These are phyloP conservation scores for Portunus trituberculatus DNA, from an alignment of 1,140 invertebrate genomes.

Conservation along the genomic window DNA sequence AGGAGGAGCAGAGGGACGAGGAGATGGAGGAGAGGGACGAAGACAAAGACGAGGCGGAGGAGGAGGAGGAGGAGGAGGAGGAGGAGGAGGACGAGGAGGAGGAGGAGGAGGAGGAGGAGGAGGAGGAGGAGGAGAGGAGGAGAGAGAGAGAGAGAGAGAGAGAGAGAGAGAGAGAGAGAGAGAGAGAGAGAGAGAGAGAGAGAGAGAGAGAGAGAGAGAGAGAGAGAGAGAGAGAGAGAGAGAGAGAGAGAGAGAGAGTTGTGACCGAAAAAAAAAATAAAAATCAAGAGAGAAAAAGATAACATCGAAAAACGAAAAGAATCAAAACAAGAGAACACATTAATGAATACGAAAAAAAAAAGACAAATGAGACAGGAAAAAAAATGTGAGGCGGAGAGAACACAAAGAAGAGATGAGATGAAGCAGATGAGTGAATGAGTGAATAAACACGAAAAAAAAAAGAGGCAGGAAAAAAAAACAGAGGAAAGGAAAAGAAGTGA, in stretches of 20 bases:
- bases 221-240: too few relatives aligned
- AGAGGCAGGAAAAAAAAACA: not conserved
- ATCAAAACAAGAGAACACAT: too few relatives aligned
- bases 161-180: too few relatives aligned
- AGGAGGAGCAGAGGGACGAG: too few relatives aligned
- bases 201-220: not conserved
- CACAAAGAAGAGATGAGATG: not conserved
- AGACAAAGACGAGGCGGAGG: not conserved
- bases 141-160: too few relatives aligned
- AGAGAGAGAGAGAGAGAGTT: not conserved
- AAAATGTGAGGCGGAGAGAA: not conserved
- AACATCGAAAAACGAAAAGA: not conserved
- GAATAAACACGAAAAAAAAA: not conserved
- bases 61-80: not conserved
- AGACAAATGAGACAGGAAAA: not conserved
- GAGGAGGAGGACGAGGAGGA: too few relatives aligned
- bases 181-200: not conserved
- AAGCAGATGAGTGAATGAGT: not conserved
- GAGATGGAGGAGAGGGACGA: not conserved
- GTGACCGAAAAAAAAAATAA: not conserved
- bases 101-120: too few relatives aligned
- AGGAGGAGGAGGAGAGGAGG: too few relatives aligned
- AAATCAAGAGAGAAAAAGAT: not conserved
- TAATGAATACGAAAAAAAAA: not conserved
- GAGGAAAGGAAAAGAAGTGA: not conserved